Conservation (phyloP, 2,888 invertebrate genomes). For the Junonia oenone region DNA sequence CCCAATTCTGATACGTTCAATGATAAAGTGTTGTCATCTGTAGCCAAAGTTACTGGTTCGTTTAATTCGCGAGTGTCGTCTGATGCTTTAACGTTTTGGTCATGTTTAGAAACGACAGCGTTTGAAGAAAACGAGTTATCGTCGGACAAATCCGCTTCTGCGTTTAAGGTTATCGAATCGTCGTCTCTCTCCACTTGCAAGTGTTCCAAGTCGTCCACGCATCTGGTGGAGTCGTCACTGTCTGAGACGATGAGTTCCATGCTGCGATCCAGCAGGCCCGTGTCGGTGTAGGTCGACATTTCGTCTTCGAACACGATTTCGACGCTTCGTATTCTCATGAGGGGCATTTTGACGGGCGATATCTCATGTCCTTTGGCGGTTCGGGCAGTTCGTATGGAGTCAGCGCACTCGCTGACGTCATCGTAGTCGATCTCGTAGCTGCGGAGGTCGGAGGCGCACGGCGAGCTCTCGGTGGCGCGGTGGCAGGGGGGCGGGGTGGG, state of each 20-base stretch:
- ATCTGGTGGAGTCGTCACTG: constrained; percentile 69
- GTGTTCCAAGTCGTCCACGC: constrained; percentile 62
- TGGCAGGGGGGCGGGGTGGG: too few relatives aligned
- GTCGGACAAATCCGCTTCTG: constrained; percentile 62
- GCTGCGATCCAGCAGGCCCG: constrained; percentile 55
- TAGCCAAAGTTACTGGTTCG: constrained; percentile 41
- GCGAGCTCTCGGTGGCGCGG: constrained; percentile 58
- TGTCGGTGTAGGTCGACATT: constrained; percentile 66
- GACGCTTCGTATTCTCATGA: constrained; percentile 70
- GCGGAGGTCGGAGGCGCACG: constrained; percentile 58
- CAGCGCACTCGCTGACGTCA: constrained; percentile 65
- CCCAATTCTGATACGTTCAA: constrained; percentile 58
- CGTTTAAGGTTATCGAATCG: constrained; percentile 63
- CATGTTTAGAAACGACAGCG: constrained; percentile 19
- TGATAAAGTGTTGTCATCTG: constrained; percentile 48
- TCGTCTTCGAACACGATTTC: constrained; percentile 74
- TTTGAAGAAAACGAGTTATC: constrained; percentile 51
- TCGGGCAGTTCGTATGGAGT: constrained; percentile 48
- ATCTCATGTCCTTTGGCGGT: constrained; percentile 65
- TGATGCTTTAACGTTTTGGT: constrained; percentile 33
- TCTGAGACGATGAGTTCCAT: constrained; percentile 58
- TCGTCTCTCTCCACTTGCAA: constrained; percentile 52
- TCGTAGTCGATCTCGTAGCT: constrained; percentile 74
- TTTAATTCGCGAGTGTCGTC: not conserved
- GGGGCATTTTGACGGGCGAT: constrained; percentile 65